Evolutionary conservation across 2,888 invertebrate genomes (phyloP).

Genomic region (Synergus japonicus): DNA sequence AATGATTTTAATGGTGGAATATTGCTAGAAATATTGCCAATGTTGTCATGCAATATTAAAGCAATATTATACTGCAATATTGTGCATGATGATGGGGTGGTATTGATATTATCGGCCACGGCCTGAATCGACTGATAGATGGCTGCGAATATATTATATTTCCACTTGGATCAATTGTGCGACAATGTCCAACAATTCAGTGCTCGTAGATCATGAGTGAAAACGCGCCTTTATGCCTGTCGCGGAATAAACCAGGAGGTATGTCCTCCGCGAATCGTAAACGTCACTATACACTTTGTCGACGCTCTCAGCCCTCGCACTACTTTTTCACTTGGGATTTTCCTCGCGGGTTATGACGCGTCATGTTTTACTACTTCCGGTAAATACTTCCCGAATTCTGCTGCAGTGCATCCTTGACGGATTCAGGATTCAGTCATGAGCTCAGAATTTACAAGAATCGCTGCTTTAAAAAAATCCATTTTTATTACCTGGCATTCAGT

Average conservation of each 20-base stretch:
- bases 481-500: not conserved
- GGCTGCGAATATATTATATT: slow-evolving; percentile 21
- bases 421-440: not conserved
- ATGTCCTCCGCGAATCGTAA: slow-evolving; percentile 57
- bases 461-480: not conserved
- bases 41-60: no score
- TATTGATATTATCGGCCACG: slow-evolving; percentile 26
- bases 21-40: no score
- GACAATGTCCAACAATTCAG: slow-evolving; percentile 57
- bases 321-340: slow-evolving; percentile 26
- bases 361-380: slow-evolving; percentile 27
- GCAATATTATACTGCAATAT: slow-evolving; percentile 4
- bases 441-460: not conserved
- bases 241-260: slow-evolving; percentile 52
- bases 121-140: slow-evolving; percentile 17
- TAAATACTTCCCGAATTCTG: not conserved
- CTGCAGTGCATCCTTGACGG: not conserved
- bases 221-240: slow-evolving; percentile 48
- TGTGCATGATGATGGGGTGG: not conserved
- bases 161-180: slow-evolving; percentile 38
- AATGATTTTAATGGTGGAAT: no score
- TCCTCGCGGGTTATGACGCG: slow-evolving; percentile 1
- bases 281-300: slow-evolving; percentile 57
- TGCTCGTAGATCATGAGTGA: slow-evolving; percentile 58
- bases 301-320: slow-evolving; percentile 31